Evolutionary conservation across 2,113 vertebrate species (phyloP).

Genomic region (Typhlomys cinereus): DNA sequence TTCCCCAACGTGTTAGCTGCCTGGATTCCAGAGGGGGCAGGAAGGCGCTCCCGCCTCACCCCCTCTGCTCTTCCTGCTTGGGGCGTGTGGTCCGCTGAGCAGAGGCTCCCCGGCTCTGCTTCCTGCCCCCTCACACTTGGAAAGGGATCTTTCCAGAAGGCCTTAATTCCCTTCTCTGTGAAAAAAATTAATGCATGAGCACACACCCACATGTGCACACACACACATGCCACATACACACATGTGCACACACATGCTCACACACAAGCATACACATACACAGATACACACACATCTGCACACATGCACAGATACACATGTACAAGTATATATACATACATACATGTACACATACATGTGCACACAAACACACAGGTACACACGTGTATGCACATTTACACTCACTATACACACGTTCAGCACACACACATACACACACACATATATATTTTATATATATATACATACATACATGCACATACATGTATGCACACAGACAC

Average conservation of each 20-base stretch:
- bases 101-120: background rate
- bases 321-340: background rate
- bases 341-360: background rate
- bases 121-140: background rate
- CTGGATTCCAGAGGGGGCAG: background rate
- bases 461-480: no score
- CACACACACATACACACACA: background rate
- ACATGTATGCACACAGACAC: background rate
- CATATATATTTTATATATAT: no score
- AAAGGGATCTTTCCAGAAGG: conserved; percentile 30
- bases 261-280: no score
- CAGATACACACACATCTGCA: no score
- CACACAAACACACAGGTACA: background rate
- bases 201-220: background rate
- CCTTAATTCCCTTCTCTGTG: background rate
- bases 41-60: background rate
- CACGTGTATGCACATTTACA: background rate
- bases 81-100: background rate
- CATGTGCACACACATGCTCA: background rate
- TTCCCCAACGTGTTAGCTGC: background rate
- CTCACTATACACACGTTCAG: background rate
- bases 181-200: background rate
- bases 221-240: no score
- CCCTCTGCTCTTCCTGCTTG: background rate
- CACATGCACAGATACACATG: background rate